Percentiles rank a stretch among this genome's conserved stretches.
These are phyloP conservation scores for Geotrupes spiniger DNA, from an alignment of 2,888 invertebrate genomes.

Conservation along the genomic window DNA sequence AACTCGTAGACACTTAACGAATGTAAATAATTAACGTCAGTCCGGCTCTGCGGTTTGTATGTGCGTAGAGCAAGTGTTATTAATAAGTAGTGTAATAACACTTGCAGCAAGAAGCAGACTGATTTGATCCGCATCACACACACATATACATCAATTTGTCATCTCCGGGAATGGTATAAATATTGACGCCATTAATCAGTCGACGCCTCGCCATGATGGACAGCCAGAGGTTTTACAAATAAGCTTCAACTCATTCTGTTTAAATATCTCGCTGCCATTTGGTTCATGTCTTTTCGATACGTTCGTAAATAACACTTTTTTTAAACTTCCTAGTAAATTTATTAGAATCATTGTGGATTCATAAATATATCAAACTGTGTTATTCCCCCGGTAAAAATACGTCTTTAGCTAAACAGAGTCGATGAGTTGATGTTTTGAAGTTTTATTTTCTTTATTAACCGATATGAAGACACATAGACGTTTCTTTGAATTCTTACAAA, in stretches of 20 bases:
- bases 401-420: constrained; percentile 12
- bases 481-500: not conserved
- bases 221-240: constrained; percentile 36
- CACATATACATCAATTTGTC: constrained; percentile 46
- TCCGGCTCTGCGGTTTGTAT: too few relatives aligned
- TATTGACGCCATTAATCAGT: constrained; percentile 51
- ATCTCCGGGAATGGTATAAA: constrained; percentile 43
- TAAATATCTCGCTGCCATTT: constrained; percentile 31
- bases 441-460: constrained; percentile 18
- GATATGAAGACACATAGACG: not conserved
- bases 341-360: constrained; percentile 32
- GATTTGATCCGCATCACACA: constrained; percentile 34
- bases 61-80: constrained; percentile 1
- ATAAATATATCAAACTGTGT: constrained; percentile 26
- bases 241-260: constrained; percentile 28
- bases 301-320: constrained; percentile 33
- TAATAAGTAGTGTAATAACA: constrained; percentile 7
- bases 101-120: constrained; percentile 20
- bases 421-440: constrained; percentile 20
- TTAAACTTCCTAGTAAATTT: constrained; percentile 30
- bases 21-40: too few relatives aligned
- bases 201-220: constrained; percentile 39
- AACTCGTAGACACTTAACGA: too few relatives aligned
- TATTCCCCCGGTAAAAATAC: constrained; percentile 18
- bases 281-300: constrained; percentile 34